A percentile compares a stretch with the other conserved stretches of the same genome.
These are phyloP conservation scores for Megalonaias nervosa DNA, from an alignment of 1,140 invertebrate species.

Conservation along the genomic window DNA sequence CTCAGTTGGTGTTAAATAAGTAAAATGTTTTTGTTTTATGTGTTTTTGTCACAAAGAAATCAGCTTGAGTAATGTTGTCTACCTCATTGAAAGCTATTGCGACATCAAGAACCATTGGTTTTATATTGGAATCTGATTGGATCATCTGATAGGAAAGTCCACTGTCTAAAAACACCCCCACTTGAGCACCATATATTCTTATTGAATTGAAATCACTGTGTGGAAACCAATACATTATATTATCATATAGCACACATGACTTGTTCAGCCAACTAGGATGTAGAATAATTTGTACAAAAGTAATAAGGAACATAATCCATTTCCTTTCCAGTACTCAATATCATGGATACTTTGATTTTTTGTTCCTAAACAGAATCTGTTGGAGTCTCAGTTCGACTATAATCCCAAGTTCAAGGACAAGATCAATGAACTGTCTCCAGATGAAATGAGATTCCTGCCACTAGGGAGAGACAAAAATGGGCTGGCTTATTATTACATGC, in stretches of 20 bases:
- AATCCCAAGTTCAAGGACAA: constrained; percentile 95
- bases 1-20: too few relatives aligned
- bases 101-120: too few relatives aligned
- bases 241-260: neutral
- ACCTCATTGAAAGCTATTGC: too few relatives aligned
- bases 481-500: constrained; percentile 92
- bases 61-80: too few relatives aligned
- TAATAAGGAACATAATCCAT: neutral
- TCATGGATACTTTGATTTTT: constrained; percentile 54
- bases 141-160: too few relatives aligned
- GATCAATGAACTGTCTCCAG: constrained; percentile 86
- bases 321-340: neutral
- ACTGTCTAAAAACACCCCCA: too few relatives aligned
- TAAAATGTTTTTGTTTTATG: too few relatives aligned
- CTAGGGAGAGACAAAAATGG: constrained; percentile 92
- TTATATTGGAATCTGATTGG: too few relatives aligned
- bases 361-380: constrained; percentile 78
- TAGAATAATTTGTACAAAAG: neutral
- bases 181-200: too few relatives aligned
- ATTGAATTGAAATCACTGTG: too few relatives aligned
- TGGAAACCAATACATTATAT: too few relatives aligned
- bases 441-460: constrained; percentile 87
- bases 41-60: too few relatives aligned
- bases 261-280: neutral
- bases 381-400: constrained; percentile 95